These are phyloP conservation scores for Axis porcinus DNA, from an alignment of 2,113 vertebrate genomes.

Conservation along the genomic window DNA sequence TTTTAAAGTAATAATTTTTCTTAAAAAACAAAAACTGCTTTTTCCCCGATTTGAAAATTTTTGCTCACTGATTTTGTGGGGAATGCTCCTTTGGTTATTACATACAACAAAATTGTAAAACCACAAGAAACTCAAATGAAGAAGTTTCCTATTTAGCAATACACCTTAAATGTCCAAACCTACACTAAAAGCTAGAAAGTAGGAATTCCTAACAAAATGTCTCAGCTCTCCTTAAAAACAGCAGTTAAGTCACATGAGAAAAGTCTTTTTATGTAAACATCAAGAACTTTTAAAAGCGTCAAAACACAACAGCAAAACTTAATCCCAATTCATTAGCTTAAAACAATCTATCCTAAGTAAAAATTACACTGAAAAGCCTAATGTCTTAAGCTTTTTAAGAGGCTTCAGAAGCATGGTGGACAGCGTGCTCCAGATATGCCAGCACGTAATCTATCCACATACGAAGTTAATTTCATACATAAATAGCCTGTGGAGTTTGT, in stretches of 20 bases:
- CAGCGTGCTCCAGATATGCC: neutral
- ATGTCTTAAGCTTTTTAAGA: conserved; percentile 1
- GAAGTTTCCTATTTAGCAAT: conserved; percentile 61
- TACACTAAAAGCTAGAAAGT: conserved; percentile 50
- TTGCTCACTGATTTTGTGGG: conserved; percentile 50
- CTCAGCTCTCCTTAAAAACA: conserved; percentile 63
- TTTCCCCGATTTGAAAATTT: conserved; percentile 54
- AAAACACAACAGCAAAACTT: conserved; percentile 65
- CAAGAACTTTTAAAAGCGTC: conserved; percentile 28
- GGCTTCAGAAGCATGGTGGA: neutral
- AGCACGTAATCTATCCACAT: neutral
- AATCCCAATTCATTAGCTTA: conserved; percentile 46
- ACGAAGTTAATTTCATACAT: neutral
- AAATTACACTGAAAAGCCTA: conserved; percentile 18
- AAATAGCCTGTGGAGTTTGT: neutral
- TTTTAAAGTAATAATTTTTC: conserved; percentile 38
- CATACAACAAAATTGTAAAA: conserved; percentile 65
- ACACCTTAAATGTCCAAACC: conserved; percentile 66
- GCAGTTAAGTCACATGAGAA: conserved; percentile 70
- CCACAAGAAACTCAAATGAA: conserved; percentile 53
- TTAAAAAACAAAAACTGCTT: conserved; percentile 28
- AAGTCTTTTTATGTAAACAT: conserved; percentile 74
- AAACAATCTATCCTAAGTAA: conserved; percentile 39
- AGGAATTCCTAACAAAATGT: conserved; percentile 68
- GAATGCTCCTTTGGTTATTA: conserved; percentile 73